Conservation (phyloP, 1,140 invertebrate species). For the Bombus picipes region DNA sequence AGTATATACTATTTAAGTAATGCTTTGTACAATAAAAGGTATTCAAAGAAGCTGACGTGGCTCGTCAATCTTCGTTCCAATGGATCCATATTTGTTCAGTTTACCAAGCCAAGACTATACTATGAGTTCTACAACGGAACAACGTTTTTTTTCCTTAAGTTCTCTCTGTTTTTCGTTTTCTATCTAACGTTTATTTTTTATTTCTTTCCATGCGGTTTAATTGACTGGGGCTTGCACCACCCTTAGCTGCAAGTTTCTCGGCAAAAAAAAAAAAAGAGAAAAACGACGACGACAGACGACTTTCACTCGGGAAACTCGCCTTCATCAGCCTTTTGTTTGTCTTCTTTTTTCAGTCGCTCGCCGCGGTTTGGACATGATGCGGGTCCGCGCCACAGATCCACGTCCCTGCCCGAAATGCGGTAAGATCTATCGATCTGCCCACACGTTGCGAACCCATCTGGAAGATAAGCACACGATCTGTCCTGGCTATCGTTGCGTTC, state of each 20-base stretch:
- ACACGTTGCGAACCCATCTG: slow-evolving; percentile 93
- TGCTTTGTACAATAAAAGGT: slow-evolving; percentile 81
- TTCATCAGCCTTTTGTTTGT: slow-evolving; percentile 54
- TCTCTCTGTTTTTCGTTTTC: neutral
- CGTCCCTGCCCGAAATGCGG: slow-evolving; percentile 95
- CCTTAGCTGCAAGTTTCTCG: neutral
- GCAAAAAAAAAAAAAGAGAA: neutral
- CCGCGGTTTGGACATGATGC: slow-evolving; percentile 90
- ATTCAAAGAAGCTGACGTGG: slow-evolving; percentile 71
- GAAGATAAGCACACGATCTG: slow-evolving; percentile 97
- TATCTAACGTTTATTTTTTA: neutral
- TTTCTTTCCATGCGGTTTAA: neutral
- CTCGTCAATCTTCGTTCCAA: slow-evolving; percentile 30
- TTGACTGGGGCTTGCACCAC: too few species aligned
- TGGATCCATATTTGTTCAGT: neutral
- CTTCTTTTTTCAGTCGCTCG: slow-evolving; percentile 85
- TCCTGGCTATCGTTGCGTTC: slow-evolving; percentile 94
- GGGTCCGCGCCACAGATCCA: slow-evolving; percentile 94
- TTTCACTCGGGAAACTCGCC: neutral
- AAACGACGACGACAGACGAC: neutral
- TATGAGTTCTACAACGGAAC: neutral
- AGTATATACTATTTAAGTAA: slow-evolving; percentile 79
- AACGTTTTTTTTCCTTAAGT: neutral
- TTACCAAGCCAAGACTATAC: neutral
- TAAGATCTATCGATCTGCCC: slow-evolving; percentile 95